Base-by-base conservation (phyloP, 2,113 vertebrate genomes). In the Larimichthys polyactis region DNA sequence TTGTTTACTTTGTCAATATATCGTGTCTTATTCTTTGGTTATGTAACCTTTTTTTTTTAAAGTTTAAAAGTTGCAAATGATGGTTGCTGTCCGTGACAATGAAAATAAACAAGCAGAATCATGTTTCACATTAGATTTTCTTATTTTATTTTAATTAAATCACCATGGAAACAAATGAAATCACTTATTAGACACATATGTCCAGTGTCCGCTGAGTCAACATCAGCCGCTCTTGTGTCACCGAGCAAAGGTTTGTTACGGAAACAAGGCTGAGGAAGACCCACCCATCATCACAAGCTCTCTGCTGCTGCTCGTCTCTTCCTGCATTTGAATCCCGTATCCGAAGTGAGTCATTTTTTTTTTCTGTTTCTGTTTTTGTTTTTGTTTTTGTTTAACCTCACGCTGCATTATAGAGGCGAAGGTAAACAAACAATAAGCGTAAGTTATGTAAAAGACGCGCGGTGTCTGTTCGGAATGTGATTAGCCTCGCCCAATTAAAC, bases 191-290 rank as follows among this genome's bases (percentile, higher is more conserved):
- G 20, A 60, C 27, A 65, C 22, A 44, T 5, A 12, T 2, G 1
- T n/a, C 0, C 20, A 29, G 20, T 51, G 65, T 0, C 49, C 24
- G 16, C 24, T 81, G 76, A 73, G 46, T 83, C 81, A 75, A 55
- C 76, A 52, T 16, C 60, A 68, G 16, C 60, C 14, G 0, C 11
- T 11, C 4, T 32, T 15, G 16, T 1, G 22, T 46, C 5, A 27
- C 20, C 2, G 74, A 49, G 52, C 77, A 71, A 84, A 77, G 87
- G 75, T 88, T 77, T 4, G 4, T 46, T 55, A 63, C 81, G 85
- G 81, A 91, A 88, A 89, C 67, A 70, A 73, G 59, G 43, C 29
- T 3, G 59, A 73, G 64, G 92, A 40, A 40, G 36, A 87, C 84
- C 87, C 90, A 43, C 92, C 90, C 90, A 40, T 40, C 36, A 87